Percentiles rank a stretch among this genome's conserved stretches.
Conservation (phyloP, 2,888 invertebrate species). For the Scaptomyza reducta region DNA sequence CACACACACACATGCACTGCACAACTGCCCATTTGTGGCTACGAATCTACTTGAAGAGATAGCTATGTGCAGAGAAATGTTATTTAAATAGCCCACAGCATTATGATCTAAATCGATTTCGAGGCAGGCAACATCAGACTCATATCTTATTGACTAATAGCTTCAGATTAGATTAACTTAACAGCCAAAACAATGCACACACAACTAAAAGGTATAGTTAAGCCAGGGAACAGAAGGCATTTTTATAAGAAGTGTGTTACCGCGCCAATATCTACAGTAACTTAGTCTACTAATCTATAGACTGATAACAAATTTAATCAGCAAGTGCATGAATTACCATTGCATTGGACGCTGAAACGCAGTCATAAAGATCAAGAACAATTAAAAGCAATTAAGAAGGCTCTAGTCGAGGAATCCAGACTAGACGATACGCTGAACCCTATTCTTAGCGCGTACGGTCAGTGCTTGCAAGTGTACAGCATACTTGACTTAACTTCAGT, state of each 20-base stretch:
- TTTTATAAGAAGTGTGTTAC: no score
- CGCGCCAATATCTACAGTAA: no score
- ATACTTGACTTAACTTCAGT: no score
- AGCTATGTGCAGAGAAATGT: background rate
- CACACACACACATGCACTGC: constrained; percentile 4
- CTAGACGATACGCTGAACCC: no score
- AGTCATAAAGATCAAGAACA: constrained; percentile 11
- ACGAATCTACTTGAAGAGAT: background rate
- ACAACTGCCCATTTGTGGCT: constrained; percentile 14
- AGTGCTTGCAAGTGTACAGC: no score
- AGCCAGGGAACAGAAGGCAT: background rate
- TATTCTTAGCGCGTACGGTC: no score
- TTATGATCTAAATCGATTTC: background rate
- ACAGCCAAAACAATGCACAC: background rate
- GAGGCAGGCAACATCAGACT: background rate
- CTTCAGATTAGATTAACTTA: constrained; percentile 29
- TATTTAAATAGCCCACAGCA: background rate
- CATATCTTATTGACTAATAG: background rate
- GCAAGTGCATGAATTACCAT: constrained; percentile 14
- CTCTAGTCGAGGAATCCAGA: no score
- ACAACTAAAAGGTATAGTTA: background rate
- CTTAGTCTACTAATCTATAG: background rate
- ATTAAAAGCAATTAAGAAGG: no score
- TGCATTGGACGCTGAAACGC: constrained; percentile 2
- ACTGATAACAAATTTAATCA: constrained; percentile 16